Conservation (phyloP, 1,140 invertebrate species). For the Coenobita brevimanus region DNA sequence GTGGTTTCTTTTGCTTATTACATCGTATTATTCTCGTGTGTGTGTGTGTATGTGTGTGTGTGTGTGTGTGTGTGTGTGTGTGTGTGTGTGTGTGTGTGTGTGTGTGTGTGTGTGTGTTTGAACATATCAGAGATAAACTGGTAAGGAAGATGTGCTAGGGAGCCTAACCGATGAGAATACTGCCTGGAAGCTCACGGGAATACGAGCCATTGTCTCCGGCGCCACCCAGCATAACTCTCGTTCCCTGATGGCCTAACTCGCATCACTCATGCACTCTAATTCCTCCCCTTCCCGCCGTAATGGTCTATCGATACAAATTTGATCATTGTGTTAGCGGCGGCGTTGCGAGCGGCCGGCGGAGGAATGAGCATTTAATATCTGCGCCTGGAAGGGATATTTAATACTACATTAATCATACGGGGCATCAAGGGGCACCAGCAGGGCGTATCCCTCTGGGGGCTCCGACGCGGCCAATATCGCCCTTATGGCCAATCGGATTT, state of each 20-base stretch:
- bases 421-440: background rate
- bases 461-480: background rate
- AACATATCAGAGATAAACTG: too few species aligned
- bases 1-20: too few species aligned
- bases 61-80: background rate
- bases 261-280: background rate
- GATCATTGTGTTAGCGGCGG: conserved; percentile 51
- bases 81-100: background rate
- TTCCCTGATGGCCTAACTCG: too few species aligned
- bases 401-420: conserved; percentile 52
- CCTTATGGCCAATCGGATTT: conserved; percentile 26
- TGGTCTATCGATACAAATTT: conserved; percentile 51
- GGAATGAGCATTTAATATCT: conserved; percentile 47
- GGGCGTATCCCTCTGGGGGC: background rate
- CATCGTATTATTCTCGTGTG: too few species aligned
- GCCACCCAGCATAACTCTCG: too few species aligned
- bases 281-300: conserved; percentile 37
- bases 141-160: too few species aligned
- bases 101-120: background rate
- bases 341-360: background rate
- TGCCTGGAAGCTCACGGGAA: too few species aligned
- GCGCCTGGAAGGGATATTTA: conserved; percentile 41
- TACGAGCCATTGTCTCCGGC: too few species aligned
- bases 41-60: background rate
- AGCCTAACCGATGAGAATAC: too few species aligned